phyloP scores from a whole-genome alignment of 2,797 vertebrate species.

The Eupleurogrammus muticus region DNA sequence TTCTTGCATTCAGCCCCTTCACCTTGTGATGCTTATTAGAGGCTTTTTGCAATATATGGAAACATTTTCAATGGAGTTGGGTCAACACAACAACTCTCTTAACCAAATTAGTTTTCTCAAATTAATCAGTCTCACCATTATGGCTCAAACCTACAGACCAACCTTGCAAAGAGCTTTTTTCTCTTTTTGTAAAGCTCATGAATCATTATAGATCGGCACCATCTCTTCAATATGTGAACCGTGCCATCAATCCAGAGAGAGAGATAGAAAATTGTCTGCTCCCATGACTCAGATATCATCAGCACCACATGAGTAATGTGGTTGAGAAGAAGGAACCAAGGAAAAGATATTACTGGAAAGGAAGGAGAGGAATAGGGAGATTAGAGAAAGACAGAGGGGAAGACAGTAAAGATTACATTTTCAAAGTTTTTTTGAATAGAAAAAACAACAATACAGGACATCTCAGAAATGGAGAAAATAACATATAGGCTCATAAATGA shows the following conservation, averaged over 20 bases:
- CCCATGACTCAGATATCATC: too few relatives aligned
- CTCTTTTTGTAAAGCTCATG: neutral
- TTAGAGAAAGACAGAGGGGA: too few relatives aligned
- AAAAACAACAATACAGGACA: too few relatives aligned
- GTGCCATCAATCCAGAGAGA: neutral
- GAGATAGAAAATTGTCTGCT: too few relatives aligned
- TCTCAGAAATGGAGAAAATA: too few relatives aligned
- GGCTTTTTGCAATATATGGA: conserved; percentile 68
- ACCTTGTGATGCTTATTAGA: conserved; percentile 55
- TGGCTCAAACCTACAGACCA: neutral
- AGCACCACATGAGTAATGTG: too few relatives aligned
- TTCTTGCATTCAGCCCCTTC: conserved; percentile 33
- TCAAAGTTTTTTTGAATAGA: too few relatives aligned
- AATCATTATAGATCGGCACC: neutral
- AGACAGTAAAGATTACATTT: too few relatives aligned
- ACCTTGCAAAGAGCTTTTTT: neutral
- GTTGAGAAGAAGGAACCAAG: too few relatives aligned
- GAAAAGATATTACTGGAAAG: too few relatives aligned
- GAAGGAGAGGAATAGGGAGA: too few relatives aligned
- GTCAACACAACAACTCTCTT: conserved; percentile 58
- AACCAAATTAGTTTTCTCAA: conserved; percentile 63
- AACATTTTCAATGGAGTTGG: conserved; percentile 59
- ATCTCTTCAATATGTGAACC: neutral
- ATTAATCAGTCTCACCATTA: conserved; percentile 40
- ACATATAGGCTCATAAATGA: too few relatives aligned